Evolutionary conservation across 2,797 vertebrate genomes (phyloP).

Genomic region (Channallabes apus): DNA sequence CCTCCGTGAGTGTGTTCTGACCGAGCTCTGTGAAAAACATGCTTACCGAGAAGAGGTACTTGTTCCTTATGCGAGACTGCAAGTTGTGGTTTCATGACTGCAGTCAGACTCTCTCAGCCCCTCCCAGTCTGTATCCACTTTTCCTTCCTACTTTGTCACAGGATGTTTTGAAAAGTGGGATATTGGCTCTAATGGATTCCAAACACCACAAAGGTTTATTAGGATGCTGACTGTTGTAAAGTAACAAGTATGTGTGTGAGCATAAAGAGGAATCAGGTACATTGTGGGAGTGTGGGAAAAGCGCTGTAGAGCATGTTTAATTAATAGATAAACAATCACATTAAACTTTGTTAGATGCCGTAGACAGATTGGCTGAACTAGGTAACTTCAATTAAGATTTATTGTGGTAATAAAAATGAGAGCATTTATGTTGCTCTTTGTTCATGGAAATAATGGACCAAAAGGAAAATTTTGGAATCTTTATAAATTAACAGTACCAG

Average conservation of each 20-base stretch:
- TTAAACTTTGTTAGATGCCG: conserved; percentile 32
- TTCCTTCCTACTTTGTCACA: conserved; percentile 59
- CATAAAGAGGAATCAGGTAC: conserved; percentile 19
- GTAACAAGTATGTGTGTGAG: conserved; percentile 42
- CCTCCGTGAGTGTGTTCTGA: conserved; percentile 16
- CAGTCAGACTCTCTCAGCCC: conserved; percentile 47
- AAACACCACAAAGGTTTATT: conserved; percentile 82
- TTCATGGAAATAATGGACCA: neutral
- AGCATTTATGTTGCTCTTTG: neutral
- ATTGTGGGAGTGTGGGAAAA: conserved; percentile 5
- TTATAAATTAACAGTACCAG: neutral
- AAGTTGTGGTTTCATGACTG: conserved; percentile 30
- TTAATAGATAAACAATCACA: conserved; percentile 54
- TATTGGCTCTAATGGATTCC: conserved; percentile 81
- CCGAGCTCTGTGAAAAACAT: conserved; percentile 26
- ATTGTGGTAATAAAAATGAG: neutral
- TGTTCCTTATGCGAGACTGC: neutral
- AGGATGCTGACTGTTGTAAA: conserved; percentile 74
- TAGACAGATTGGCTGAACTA: neutral
- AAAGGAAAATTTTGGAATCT: neutral
- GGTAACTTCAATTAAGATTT: neutral
- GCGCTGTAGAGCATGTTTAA: conserved; percentile 51
- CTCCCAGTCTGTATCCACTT: conserved; percentile 54
- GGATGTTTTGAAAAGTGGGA: conserved; percentile 79
- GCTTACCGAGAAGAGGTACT: neutral